phyloP scores from a whole-genome alignment of 1,140 invertebrate genomes.

The Melitaea cinxia region DNA sequence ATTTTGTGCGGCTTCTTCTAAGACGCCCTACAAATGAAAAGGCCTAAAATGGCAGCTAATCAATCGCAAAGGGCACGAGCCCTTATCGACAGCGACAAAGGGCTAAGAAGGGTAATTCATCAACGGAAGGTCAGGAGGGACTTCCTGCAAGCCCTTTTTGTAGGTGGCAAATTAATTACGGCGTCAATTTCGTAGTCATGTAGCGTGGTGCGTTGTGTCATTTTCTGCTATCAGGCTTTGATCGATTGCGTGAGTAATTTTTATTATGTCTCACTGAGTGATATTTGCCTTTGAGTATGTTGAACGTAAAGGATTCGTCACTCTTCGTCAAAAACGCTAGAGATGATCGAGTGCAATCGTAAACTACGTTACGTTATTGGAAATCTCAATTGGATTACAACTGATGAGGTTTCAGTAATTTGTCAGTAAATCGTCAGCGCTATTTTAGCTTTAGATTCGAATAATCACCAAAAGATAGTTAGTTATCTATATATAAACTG shows the following conservation, averaged over 20 bases:
- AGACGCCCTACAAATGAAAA: conserved; percentile 61
- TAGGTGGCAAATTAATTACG: conserved; percentile 64
- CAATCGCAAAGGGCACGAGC: conserved; percentile 65
- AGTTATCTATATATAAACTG: too few species aligned
- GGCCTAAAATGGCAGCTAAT: conserved; percentile 72
- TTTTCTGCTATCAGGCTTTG: conserved; percentile 26
- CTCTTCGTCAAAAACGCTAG: too few species aligned
- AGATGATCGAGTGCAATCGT: too few species aligned
- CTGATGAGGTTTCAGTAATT: too few species aligned
- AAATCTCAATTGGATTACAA: too few species aligned
- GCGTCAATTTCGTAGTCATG: conserved; percentile 47
- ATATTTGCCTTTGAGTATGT: background rate
- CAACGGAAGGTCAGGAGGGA: conserved; percentile 57
- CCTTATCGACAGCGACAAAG: conserved; percentile 60
- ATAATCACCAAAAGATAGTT: too few species aligned
- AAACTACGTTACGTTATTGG: too few species aligned
- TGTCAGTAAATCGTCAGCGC: too few species aligned
- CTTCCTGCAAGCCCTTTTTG: conserved; percentile 59
- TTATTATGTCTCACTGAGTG: background rate
- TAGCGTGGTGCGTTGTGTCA: conserved; percentile 30
- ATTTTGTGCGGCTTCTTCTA: conserved; percentile 56
- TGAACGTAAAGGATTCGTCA: too few species aligned
- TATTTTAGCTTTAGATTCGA: too few species aligned
- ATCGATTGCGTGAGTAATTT: background rate
- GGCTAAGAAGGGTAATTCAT: conserved; percentile 63